Evolutionary conservation across 2,113 vertebrate genomes (phyloP).

Genomic region (Colaptes auratus): DNA sequence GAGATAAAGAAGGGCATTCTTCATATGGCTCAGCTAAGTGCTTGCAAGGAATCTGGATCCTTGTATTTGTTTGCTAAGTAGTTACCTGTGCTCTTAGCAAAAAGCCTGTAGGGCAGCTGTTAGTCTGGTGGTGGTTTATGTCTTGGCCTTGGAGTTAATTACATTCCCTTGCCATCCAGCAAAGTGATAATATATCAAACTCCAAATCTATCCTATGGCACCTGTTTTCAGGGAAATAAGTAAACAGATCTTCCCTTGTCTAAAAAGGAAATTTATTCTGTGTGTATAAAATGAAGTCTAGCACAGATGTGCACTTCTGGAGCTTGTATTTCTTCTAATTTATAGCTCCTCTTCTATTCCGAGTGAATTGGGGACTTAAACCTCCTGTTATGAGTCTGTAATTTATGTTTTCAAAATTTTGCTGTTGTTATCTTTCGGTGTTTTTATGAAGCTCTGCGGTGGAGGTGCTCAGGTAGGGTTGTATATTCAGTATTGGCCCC

Average conservation of each 20-base stretch:
- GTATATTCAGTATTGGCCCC: slow-evolving; percentile 34
- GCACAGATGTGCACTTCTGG: background rate
- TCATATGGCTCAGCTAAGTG: background rate
- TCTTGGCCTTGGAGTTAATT: background rate
- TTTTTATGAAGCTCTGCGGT: slow-evolving; percentile 34
- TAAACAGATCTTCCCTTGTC: background rate
- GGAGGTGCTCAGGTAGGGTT: background rate
- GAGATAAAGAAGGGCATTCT: background rate
- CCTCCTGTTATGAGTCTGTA: background rate
- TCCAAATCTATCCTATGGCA: background rate
- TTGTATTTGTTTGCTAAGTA: background rate
- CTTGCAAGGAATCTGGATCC: background rate
- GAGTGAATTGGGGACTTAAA: background rate
- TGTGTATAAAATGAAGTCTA: slow-evolving; percentile 21
- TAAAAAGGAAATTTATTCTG: slow-evolving; percentile 41
- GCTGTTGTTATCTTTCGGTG: slow-evolving; percentile 19
- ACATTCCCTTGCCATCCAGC: background rate
- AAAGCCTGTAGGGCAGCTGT: background rate
- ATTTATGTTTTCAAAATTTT: slow-evolving; percentile 46
- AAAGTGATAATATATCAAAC: background rate
- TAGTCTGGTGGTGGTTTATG: background rate
- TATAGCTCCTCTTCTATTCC: slow-evolving; percentile 21
- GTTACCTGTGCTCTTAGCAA: background rate
- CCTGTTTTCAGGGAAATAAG: slow-evolving; percentile 29
- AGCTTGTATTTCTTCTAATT: slow-evolving; percentile 50